A percentile compares a stretch with the other conserved stretches of the same genome.
Evolutionary conservation across 1,140 invertebrate species (phyloP).

Genomic region (Anadara kagoshimensis): DNA sequence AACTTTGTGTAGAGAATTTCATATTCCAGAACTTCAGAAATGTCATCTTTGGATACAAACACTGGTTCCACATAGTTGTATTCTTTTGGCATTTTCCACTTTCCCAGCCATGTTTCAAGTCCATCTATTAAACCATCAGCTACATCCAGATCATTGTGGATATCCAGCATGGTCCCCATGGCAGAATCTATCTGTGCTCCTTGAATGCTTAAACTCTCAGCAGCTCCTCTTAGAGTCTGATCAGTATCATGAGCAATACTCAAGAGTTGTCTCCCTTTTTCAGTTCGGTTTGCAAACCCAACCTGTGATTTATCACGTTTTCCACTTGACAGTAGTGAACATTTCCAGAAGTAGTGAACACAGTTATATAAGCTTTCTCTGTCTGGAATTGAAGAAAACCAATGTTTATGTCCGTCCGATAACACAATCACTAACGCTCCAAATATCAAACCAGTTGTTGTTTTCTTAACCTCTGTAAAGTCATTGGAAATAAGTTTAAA

Average conservation of each 20-base stretch:
- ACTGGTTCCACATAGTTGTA: constrained; percentile 33
- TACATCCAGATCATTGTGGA: constrained; percentile 51
- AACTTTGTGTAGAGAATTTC: constrained; percentile 48
- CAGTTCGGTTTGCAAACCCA: constrained; percentile 10
- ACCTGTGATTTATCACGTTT: not conserved
- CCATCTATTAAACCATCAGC: constrained; percentile 40
- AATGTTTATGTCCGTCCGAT: constrained; percentile 35
- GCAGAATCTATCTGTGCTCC: constrained; percentile 45
- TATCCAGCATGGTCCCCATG: constrained; percentile 37
- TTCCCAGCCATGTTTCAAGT: constrained; percentile 47
- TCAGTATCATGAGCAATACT: constrained; percentile 39
- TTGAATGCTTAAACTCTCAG: constrained; percentile 29
- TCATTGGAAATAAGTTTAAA: constrained; percentile 10
- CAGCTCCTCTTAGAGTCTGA: constrained; percentile 36
- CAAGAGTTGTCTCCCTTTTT: constrained; percentile 42
- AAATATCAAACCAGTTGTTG: constrained; percentile 39
- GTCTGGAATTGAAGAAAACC: constrained; percentile 48
- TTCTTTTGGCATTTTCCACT: constrained; percentile 38
- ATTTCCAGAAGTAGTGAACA: constrained; percentile 38
- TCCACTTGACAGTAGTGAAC: not conserved
- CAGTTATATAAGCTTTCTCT: constrained; percentile 17
- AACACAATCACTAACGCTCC: constrained; percentile 31
- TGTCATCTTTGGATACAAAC: constrained; percentile 35
- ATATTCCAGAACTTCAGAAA: constrained; percentile 42
- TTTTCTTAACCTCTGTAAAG: constrained; percentile 37